Conservation (phyloP, 2,797 vertebrate genomes). For the Limnodromus scolopaceus region DNA sequence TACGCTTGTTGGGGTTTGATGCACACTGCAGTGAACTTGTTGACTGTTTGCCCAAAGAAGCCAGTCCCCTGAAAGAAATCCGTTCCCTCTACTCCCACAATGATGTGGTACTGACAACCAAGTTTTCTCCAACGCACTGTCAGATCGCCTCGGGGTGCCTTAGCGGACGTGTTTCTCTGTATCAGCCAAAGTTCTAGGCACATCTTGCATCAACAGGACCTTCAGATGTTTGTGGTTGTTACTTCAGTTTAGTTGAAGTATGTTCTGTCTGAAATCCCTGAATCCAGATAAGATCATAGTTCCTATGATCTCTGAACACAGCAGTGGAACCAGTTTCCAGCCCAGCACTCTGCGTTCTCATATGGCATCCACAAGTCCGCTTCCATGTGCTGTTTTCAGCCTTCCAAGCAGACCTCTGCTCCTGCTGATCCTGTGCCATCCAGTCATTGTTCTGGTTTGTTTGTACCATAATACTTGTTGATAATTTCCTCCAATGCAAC, state of each 20-base stretch:
- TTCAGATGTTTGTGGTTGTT: constrained; percentile 11
- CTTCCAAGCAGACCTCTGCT: background rate
- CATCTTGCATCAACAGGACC: constrained; percentile 44
- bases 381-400: background rate
- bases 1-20: constrained; percentile 95
- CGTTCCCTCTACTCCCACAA: constrained; percentile 97
- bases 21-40: constrained; percentile 90
- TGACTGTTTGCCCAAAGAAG: constrained; percentile 93
- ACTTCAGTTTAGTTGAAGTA: constrained; percentile 73
- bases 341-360: background rate
- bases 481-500: background rate
- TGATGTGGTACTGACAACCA: constrained; percentile 98
- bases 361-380: background rate
- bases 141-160: constrained; percentile 99
- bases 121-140: constrained; percentile 99
- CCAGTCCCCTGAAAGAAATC: constrained; percentile 90
- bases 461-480: background rate
- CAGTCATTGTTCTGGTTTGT: background rate
- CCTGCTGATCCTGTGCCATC: constrained; percentile 38
- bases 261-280: constrained; percentile 44
- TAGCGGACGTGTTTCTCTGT: constrained; percentile 95
- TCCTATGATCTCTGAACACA: background rate
- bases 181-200: constrained; percentile 98
- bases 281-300: constrained; percentile 40
- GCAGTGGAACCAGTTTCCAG: background rate